Evolutionary conservation across 2,797 vertebrate species (phyloP), one percentile per base, ranked within the genome.

Genomic region (Peromyscus melanophrys): DNA sequence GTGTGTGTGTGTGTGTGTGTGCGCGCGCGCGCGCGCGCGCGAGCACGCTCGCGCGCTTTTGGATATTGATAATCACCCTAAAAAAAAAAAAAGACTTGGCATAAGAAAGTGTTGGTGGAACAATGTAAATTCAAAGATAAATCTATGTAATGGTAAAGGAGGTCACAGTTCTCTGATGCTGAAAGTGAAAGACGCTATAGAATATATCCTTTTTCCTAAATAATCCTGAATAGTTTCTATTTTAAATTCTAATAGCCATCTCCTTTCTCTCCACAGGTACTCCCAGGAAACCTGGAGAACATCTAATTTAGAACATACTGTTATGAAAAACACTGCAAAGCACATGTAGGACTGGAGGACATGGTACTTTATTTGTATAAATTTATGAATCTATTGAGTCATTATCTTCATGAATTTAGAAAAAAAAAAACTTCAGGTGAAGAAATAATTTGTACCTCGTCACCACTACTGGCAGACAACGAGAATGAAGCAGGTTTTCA

Each of bases 91-190:
- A 55, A 94, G 23, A 7, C 76, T 93, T 95, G 49, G 59, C 29
- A 78, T 5, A 25, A 61, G 76, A 93, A 95, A 89, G 59, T 86
- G 49, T 77, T 69, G 55, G 17, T 80, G 37, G 52, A 52, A 71
- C 25, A 94, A 95, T 73, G 43, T 85, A 95, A 96, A 96, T 90
- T 43, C 81, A 93, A 96, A 93, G 23, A 78, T 55, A 97, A 92
- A 90, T 1, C 23, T 34, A 94, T 23, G 19, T 37, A 88, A 82
- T 69, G 80, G 19, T 71, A 94, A 82, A 92, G 52, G 23, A 93
- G 71, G 7, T n/a, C 61, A 59, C 16, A 75, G 86, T 69, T 90
- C 46, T 95, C 73, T 80, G 55, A 80, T 0, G 37, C 34, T 46
- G 92, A 92, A 93, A 95, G 59, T 57, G 67, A 94, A 96, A 96